Evolutionary conservation across 53 echinoderm and acorn worm genomes (phyloP).

Genomic region (Holothuria scabra): DNA sequence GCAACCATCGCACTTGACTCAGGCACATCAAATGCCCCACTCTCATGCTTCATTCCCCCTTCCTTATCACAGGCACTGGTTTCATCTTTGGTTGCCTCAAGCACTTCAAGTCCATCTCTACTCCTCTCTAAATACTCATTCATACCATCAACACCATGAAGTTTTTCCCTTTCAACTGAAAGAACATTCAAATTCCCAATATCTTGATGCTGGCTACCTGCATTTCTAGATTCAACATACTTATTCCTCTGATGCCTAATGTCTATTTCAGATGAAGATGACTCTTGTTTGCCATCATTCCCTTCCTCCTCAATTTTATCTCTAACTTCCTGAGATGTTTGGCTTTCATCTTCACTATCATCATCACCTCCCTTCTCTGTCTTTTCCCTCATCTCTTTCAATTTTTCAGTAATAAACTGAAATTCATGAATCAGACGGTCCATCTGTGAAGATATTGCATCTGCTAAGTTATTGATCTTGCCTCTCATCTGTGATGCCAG

Average conservation of each 20-base stretch:
- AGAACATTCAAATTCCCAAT: too few relatives aligned
- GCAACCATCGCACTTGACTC: too few relatives aligned
- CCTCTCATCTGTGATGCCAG: constrained; percentile 69
- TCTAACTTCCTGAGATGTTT: constrained; percentile 21
- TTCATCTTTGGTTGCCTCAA: background rate
- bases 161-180: too few relatives aligned
- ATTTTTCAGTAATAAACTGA: constrained; percentile 29
- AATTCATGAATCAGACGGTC: constrained; percentile 30
- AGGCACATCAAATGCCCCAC: too few relatives aligned
- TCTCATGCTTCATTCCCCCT: too few relatives aligned
- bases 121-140: constrained; percentile 20
- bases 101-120: background rate
- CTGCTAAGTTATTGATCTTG: constrained; percentile 27
- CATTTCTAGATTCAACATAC: too few relatives aligned
- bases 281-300: background rate
- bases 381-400: constrained; percentile 26
- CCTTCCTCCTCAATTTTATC: background rate
- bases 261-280: too few relatives aligned
- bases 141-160: background rate
- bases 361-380: constrained; percentile 44
- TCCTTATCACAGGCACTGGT: too few relatives aligned
- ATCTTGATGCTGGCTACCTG: too few relatives aligned
- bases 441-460: constrained; percentile 41
- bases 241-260: too few relatives aligned
- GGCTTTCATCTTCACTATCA: constrained; percentile 49